Evolutionary conservation across 2,888 invertebrate species (phyloP).

Genomic region (Metellina segmentata): DNA sequence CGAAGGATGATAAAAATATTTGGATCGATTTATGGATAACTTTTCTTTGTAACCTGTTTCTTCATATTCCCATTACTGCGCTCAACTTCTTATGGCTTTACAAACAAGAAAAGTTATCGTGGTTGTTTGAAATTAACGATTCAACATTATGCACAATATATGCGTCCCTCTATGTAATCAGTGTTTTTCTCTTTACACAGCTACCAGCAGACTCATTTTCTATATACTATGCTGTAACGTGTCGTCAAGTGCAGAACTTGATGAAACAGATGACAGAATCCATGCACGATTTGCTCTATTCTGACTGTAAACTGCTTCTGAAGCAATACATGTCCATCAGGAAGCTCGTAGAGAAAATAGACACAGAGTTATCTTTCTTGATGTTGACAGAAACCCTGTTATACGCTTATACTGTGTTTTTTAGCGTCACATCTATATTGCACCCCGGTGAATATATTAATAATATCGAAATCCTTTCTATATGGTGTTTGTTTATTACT

Average conservation of each 20-base stretch:
- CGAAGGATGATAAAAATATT: no score
- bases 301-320: neutral
- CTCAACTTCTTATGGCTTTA: no score
- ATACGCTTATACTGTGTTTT: conserved; percentile 9
- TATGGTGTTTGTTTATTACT: neutral
- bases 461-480: neutral
- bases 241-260: neutral
- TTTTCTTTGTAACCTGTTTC: no score
- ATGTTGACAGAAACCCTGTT: neutral
- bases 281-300: neutral
- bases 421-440: neutral
- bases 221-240: neutral
- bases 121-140: no score
- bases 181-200: no score
- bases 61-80: no score
- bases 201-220: conserved; percentile 9
- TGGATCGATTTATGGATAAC: no score
- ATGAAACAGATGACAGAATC: neutral
- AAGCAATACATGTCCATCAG: conserved; percentile 12
- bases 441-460: neutral
- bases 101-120: no score
- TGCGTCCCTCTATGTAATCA: no score
- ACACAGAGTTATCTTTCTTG: no score
- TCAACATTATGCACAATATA: no score
- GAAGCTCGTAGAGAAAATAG: neutral